Percentiles rank a stretch among this genome's conserved stretches.
These are phyloP conservation scores for Patagioenas fasciata DNA, from an alignment of 2,113 vertebrate genomes.

Conservation along the genomic window DNA sequence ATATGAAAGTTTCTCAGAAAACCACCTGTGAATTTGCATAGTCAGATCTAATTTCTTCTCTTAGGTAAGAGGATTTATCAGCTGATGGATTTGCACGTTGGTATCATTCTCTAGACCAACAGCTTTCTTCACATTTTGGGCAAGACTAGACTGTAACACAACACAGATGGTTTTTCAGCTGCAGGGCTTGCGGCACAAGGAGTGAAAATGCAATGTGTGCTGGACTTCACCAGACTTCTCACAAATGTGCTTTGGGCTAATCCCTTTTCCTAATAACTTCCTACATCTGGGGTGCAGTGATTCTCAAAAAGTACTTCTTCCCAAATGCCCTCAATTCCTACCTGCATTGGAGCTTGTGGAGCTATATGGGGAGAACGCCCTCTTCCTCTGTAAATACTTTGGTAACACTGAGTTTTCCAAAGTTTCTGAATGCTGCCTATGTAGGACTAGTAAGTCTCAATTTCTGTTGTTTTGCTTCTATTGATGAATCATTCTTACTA, in stretches of 20 bases:
- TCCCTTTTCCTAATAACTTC: background rate
- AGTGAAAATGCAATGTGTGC: background rate
- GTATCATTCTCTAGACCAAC: background rate
- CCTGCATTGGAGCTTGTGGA: background rate
- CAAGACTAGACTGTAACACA: background rate
- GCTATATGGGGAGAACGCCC: background rate
- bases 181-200: background rate
- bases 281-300: background rate
- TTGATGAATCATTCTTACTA: background rate
- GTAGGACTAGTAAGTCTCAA: background rate
- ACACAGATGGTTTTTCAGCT: background rate
- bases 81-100: background rate
- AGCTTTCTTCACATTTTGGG: background rate
- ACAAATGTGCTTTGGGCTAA: background rate
- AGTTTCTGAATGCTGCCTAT: background rate
- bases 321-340: background rate
- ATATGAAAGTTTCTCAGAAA: background rate
- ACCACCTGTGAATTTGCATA: background rate
- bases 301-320: background rate
- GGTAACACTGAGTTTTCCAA: background rate
- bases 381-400: background rate
- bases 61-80: background rate
- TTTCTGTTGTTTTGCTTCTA: background rate
- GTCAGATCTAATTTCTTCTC: background rate
- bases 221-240: background rate